phyloP scores from a whole-genome alignment of 2,113 vertebrate genomes.

The Gymnobelideus leadbeateri region DNA sequence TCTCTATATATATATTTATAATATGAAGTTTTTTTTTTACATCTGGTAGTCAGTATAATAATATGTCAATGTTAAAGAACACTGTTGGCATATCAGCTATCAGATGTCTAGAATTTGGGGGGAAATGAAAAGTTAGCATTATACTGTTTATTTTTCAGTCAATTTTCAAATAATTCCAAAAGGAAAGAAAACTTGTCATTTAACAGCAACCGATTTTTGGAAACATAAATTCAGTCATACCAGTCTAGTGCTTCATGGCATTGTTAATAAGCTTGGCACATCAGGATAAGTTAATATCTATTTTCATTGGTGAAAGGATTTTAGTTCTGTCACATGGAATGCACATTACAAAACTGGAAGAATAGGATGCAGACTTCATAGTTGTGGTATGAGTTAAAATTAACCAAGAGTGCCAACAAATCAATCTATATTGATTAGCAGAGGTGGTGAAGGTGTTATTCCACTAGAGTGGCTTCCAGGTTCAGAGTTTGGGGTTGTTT shows the following conservation, averaged over 20 bases:
- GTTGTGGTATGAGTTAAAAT: not conserved
- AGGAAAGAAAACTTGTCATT: not conserved
- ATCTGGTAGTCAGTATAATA: not conserved
- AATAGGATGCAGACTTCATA: not conserved
- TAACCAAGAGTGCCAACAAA: not conserved
- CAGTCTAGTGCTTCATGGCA: not conserved
- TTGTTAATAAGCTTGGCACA: not conserved
- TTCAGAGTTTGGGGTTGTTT: not conserved
- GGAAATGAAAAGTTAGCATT: not conserved
- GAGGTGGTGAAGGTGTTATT: not conserved
- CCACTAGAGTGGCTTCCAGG: not conserved
- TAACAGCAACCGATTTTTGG: not conserved
- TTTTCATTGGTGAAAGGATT: not conserved
- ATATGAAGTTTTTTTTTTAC: not conserved
- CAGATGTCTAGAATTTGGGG: not conserved
- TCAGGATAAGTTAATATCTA: not conserved
- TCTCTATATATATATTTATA: not conserved
- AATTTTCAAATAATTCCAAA: not conserved
- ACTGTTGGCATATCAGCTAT: not conserved
- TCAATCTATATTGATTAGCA: not conserved
- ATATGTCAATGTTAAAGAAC: not conserved
- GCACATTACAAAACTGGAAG: not conserved
- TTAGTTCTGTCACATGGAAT: not conserved
- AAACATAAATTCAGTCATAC: not conserved
- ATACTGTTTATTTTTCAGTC: not conserved